Conservation (phyloP, 2,797 vertebrate genomes). For the Eulemur coronatus region DNA sequence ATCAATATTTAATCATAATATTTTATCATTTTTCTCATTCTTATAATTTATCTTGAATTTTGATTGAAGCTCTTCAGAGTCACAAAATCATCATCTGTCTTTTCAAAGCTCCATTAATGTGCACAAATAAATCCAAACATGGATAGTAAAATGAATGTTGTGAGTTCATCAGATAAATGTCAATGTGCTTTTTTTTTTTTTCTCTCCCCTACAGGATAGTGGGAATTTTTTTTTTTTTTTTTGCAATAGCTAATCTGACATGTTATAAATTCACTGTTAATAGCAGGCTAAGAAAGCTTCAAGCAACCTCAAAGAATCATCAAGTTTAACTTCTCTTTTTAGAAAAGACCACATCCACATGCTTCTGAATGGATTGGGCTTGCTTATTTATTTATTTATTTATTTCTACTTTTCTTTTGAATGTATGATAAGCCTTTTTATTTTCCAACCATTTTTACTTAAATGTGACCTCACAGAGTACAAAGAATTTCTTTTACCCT, state of each 20-base stretch:
- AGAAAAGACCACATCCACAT: neutral
- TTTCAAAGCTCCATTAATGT: neutral
- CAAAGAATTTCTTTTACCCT: neutral
- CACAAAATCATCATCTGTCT: neutral
- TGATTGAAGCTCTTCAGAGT: neutral
- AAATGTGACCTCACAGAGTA: neutral
- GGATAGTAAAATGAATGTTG: neutral
- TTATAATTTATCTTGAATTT: conserved; percentile 37
- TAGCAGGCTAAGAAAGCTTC: neutral
- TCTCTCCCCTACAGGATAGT: neutral
- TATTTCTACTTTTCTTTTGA: neutral
- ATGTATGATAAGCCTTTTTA: neutral
- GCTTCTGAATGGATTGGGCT: neutral
- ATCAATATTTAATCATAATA: conserved; percentile 76
- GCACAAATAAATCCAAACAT: neutral
- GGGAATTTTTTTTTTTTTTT: neutral
- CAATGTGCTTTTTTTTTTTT: neutral
- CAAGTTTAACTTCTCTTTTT: neutral
- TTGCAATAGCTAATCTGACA: neutral
- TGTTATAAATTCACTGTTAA: neutral
- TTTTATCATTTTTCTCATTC: neutral
- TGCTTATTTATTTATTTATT: neutral
- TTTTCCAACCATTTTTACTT: neutral
- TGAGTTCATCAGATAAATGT: neutral
- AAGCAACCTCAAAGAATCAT: neutral